Evolutionary conservation across 2,797 vertebrate genomes (phyloP).

Genomic region (Limnodromus scolopaceus): DNA sequence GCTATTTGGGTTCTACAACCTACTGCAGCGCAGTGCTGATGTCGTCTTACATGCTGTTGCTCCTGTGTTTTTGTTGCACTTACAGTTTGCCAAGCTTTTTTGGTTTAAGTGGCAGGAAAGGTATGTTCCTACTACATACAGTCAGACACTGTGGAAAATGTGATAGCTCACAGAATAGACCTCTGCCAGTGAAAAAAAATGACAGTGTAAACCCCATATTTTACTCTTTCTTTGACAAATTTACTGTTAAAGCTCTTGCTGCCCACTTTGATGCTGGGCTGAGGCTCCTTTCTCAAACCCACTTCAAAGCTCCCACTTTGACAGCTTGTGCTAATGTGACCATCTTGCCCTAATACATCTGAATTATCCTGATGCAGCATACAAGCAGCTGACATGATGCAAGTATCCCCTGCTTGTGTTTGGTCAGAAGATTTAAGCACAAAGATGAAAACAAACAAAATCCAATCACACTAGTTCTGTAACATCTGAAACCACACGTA

Average conservation of each 20-base stretch:
- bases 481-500: background rate
- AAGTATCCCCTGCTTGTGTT: accelerated
- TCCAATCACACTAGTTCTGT: background rate
- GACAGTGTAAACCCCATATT: background rate
- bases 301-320: background rate
- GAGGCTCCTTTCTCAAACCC: background rate
- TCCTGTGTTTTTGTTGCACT: background rate
- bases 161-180: background rate
- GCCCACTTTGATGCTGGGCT: background rate
- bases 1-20: background rate
- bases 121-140: background rate
- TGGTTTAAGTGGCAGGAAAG: background rate
- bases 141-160: background rate
- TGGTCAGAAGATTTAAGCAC: background rate
- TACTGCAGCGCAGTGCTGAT: background rate
- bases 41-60: background rate
- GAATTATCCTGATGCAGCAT: background rate
- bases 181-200: background rate
- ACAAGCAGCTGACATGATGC: background rate
- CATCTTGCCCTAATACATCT: background rate
- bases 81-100: background rate
- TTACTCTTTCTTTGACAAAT: background rate
- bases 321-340: background rate
- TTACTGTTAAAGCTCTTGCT: background rate
- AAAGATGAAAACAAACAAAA: background rate